These are phyloP conservation scores for Spinibarbus caldwelli DNA, from an alignment of 2,797 vertebrate genomes.

Conservation along the genomic window DNA sequence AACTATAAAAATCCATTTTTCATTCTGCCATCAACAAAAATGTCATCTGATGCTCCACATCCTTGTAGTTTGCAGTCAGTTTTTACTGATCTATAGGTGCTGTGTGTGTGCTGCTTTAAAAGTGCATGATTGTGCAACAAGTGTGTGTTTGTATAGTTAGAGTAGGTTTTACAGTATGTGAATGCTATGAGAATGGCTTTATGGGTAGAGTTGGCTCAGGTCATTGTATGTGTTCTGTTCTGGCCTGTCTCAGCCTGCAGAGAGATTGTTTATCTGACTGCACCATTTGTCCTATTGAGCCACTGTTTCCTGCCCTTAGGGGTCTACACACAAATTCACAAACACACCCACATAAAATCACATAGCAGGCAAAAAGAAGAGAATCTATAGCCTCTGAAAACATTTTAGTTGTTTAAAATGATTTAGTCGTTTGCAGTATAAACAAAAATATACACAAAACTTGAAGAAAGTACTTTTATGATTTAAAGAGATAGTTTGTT, in stretches of 20 bases:
- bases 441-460: background rate
- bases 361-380: background rate
- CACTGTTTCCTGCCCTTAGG: conserved; percentile 46
- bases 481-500: background rate
- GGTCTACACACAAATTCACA: conserved; percentile 11
- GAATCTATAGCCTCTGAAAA: background rate
- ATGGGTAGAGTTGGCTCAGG: conserved; percentile 12
- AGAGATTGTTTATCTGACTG: conserved; percentile 45
- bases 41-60: background rate
- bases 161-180: background rate
- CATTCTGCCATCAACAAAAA: background rate
- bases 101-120: background rate
- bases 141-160: background rate
- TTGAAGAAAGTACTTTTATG: background rate
- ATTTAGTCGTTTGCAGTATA: background rate
- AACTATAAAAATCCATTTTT: background rate
- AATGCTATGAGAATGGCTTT: conserved; percentile 3
- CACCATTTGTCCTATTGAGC: conserved; percentile 51
- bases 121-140: background rate
- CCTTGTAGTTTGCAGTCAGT: background rate
- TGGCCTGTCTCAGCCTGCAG: conserved; percentile 39
- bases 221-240: conserved; percentile 16
- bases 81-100: background rate
- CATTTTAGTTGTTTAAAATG: background rate
- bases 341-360: conserved; percentile 23